Percentiles rank a stretch among this genome's conserved stretches.
These are phyloP conservation scores for Drosophila lacicola DNA, from an alignment of 2,888 invertebrate species.

Conservation along the genomic window DNA sequence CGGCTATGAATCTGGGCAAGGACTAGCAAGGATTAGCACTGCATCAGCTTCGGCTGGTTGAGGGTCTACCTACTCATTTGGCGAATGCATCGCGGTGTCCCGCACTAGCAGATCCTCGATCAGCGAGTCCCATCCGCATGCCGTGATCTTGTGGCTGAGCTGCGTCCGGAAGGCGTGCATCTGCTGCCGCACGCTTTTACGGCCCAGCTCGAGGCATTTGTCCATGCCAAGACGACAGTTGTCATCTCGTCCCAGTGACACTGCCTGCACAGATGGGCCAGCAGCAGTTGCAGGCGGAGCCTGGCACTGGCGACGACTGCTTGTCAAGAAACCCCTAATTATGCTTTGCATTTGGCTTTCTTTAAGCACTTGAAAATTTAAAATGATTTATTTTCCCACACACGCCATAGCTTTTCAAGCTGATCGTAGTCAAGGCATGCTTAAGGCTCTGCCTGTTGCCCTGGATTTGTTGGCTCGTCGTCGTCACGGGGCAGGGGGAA, in stretches of 20 bases:
- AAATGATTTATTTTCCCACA: not conserved
- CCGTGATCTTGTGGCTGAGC: too few species aligned
- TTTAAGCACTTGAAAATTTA: conserved; percentile 3
- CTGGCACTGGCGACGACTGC: not conserved
- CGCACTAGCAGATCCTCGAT: conserved; percentile 94
- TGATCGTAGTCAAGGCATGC: conserved; percentile 7
- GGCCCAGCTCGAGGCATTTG: conserved; percentile 88
- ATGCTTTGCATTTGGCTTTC: conserved; percentile 28
- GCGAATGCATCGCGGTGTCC: conserved; percentile 89
- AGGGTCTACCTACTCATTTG: conserved; percentile 87
- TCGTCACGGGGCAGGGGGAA: conserved; percentile 30
- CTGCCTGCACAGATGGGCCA: not conserved
- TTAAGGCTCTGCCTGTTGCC: not conserved
- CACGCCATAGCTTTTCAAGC: not conserved
- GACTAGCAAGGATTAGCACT: conserved; percentile 59
- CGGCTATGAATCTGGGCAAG: conserved; percentile 17
- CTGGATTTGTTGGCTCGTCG: not conserved
- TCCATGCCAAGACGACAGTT: conserved; percentile 84
- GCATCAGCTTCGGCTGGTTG: too few species aligned
- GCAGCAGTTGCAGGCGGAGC: not conserved
- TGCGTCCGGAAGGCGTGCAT: too few species aligned
- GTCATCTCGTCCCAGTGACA: too few species aligned
- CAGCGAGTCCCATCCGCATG: conserved; percentile 93
- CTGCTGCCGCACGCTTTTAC: too few species aligned
- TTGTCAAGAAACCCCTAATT: conserved; percentile 4